Evolutionary conservation across 2,888 invertebrate species (phyloP), one percentile per base, ranked within the genome.

Genomic region (Caenorhabditis sinica): DNA sequence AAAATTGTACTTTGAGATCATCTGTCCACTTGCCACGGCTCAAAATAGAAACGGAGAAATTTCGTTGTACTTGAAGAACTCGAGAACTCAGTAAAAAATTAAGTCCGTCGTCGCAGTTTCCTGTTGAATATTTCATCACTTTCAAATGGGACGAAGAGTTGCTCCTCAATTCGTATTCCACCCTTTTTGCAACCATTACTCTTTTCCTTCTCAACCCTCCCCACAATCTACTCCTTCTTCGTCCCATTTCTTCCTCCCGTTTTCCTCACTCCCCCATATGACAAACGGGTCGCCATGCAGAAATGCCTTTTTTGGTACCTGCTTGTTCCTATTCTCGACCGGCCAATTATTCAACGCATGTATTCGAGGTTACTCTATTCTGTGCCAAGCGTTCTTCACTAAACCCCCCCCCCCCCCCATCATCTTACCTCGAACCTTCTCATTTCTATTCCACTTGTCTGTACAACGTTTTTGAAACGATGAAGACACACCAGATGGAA

Each of bases 291-390:
- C 71, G 79, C 56, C 79, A 79, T 43, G 76, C 76, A 68, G 68
- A 68, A 71, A 80, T 80, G 80, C 65, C 80, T 80, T 80, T 77
- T 83, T 74, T 77, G 83, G 83, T 79, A 74, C 79, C 83, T 79
- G 79, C 83, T 74, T 83, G 83, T 83, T 83, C 83, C 80, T 45
- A 83, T 63, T 82, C 76, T 82, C 72, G 76, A 63, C 61, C 69
- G 71, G 69, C 73, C 77, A 83, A 83, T 83, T 83, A 83, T 83
- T 82, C 75, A 63, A 75, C 71, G 76, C 76, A 40, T 82, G 58
- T 49, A 49, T 76, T 82, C 58, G 76, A 82, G 82, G 82, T 82
- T 82, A 82, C 76, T 71, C 65, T 40, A 40, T 60, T 56, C 75
- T 43, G 69, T 75, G 79, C 71, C 79, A 80, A 80, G 80, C 66